These are phyloP conservation scores for Bhutanitis thaidina DNA, from an alignment of 2,888 invertebrate species.

Conservation along the genomic window DNA sequence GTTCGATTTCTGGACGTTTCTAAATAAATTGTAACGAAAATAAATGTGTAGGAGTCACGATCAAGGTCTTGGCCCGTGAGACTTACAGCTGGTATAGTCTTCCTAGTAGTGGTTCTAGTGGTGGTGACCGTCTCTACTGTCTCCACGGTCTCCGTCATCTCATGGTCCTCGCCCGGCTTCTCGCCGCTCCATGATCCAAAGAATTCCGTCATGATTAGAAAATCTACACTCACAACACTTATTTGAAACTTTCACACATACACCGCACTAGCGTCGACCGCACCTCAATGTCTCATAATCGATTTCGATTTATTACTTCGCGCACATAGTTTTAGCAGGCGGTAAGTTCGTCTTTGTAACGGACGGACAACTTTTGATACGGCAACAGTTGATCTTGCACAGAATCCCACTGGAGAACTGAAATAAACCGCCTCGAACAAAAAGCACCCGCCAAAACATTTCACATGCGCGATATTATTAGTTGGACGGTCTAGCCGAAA, in stretches of 20 bases:
- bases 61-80: constrained; percentile 37
- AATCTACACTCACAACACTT: constrained; percentile 18
- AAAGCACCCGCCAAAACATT: constrained; percentile 80
- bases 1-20: constrained; percentile 34
- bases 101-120: constrained; percentile 60
- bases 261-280: constrained; percentile 48
- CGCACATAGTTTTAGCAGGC: constrained; percentile 33
- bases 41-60: constrained; percentile 43
- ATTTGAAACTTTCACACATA: constrained; percentile 52
- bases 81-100: constrained; percentile 53
- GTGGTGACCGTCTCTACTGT: constrained; percentile 67
- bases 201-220: constrained; percentile 67
- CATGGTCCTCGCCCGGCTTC: constrained; percentile 39
- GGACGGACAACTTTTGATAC: constrained; percentile 47
- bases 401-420: constrained; percentile 80
- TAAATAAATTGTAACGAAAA: constrained; percentile 47
- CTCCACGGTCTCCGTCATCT: constrained; percentile 49
- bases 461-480: constrained; percentile 78
- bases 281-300: constrained; percentile 37
- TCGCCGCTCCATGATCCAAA: constrained; percentile 65
- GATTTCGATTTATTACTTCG: constrained; percentile 38
- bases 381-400: constrained; percentile 73
- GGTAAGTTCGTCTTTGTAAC: constrained; percentile 26
- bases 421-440: constrained; percentile 78
- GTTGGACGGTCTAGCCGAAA: constrained; percentile 78